A percentile compares a stretch with the other conserved stretches of the same genome.
phyloP scores from a whole-genome alignment of 2,888 invertebrate species.

The Drosophila meridionalis region DNA sequence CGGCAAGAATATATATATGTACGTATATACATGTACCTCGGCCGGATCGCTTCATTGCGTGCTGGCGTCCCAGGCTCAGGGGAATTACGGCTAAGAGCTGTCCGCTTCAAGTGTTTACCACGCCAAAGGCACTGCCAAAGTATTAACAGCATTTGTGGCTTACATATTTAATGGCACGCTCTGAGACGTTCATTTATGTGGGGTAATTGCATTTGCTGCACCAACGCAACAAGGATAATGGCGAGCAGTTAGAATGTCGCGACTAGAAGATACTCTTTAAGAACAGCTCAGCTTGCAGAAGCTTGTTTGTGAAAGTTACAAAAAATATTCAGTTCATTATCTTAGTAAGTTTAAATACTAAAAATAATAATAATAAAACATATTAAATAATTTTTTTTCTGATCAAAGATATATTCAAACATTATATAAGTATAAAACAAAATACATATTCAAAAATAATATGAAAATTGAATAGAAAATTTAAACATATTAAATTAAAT shows the following conservation, averaged over 20 bases:
- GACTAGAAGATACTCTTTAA: not conserved
- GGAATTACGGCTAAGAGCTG: conserved; percentile 24
- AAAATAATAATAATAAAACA: too few species aligned
- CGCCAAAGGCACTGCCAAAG: conserved; percentile 25
- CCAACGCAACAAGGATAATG: not conserved
- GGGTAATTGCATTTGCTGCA: conserved; percentile 69
- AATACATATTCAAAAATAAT: too few species aligned
- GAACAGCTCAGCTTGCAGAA: too few species aligned
- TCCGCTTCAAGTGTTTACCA: conserved; percentile 28
- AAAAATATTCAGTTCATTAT: too few species aligned
- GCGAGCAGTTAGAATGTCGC: too few species aligned
- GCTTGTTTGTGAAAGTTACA: too few species aligned
- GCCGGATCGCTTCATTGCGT: conserved; percentile 47
- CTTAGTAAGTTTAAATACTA: too few species aligned
- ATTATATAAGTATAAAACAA: too few species aligned
- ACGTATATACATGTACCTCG: not conserved
- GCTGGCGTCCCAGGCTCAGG: conserved; percentile 31
- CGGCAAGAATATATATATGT: conserved; percentile 1
- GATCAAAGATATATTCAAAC: too few species aligned
- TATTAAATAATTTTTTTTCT: too few species aligned
- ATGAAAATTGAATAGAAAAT: too few species aligned
- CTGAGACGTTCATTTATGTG: conserved; percentile 45
- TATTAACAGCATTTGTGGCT: conserved; percentile 59
- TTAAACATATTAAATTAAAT: too few species aligned
- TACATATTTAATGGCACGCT: conserved; percentile 56